Evolutionary conservation across 2,888 invertebrate genomes (phyloP).

Genomic region (Panzeria rudis): DNA sequence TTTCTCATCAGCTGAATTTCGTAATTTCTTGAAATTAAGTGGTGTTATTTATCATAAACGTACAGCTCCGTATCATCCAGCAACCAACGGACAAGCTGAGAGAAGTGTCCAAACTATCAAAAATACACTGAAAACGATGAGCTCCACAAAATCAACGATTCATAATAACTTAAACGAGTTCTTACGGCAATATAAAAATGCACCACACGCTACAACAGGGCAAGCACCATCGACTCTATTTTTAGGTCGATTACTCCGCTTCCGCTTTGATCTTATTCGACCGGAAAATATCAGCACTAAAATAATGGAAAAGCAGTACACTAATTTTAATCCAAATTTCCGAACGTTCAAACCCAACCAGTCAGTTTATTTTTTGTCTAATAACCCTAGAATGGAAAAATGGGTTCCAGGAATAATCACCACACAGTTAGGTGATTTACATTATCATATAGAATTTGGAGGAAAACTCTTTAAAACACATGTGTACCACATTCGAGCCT

Average conservation of each 20-base stretch:
- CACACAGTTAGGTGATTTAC: slow-evolving; percentile 9
- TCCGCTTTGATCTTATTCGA: slow-evolving; percentile 58
- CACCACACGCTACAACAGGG: slow-evolving; percentile 57
- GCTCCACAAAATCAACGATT: no score
- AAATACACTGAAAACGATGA: slow-evolving; percentile 49
- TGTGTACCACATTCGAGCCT: slow-evolving; percentile 23
- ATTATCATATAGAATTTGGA: slow-evolving; percentile 36
- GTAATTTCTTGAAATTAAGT: no score
- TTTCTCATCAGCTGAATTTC: not conserved
- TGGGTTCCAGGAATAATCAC: not conserved
- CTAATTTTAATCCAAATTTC: slow-evolving; percentile 20
- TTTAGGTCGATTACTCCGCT: slow-evolving; percentile 60
- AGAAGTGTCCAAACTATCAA: slow-evolving; percentile 52
- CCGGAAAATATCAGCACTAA: slow-evolving; percentile 30
- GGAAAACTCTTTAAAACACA: slow-evolving; percentile 17
- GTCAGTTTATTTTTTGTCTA: slow-evolving; percentile 40
- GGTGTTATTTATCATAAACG: not conserved
- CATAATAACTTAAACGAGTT: slow-evolving; percentile 40
- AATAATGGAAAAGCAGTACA: slow-evolving; percentile 20
- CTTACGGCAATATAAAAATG: slow-evolving; percentile 60
- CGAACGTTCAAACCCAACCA: slow-evolving; percentile 25
- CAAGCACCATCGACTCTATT: slow-evolving; percentile 58
- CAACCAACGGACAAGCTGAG: slow-evolving; percentile 2
- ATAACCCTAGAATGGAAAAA: slow-evolving; percentile 37
- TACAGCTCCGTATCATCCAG: slow-evolving; percentile 7